Evolutionary conservation across 2,888 invertebrate genomes (phyloP).

Genomic region (Spicauda simplicius): DNA sequence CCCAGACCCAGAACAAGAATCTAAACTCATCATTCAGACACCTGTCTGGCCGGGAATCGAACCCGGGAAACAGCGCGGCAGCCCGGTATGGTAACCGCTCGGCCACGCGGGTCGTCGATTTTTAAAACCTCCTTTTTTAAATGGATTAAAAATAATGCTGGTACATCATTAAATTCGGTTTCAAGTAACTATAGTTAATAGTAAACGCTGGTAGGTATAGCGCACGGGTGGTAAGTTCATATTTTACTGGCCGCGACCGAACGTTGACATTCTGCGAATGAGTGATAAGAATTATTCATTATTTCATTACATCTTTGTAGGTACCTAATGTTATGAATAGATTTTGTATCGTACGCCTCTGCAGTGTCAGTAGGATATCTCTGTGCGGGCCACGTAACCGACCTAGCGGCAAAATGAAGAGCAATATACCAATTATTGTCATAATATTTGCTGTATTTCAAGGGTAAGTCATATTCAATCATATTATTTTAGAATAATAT

Average conservation of each 20-base stretch:
- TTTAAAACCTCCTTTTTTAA: too few relatives aligned
- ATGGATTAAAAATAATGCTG: too few relatives aligned
- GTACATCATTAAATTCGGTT: too few relatives aligned
- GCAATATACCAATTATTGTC: conserved; percentile 1
- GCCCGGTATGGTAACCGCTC: too few relatives aligned
- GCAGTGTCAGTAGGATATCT: conserved; percentile 39
- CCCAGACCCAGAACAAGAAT: too few relatives aligned
- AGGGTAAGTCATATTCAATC: conserved; percentile 6
- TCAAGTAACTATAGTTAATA: too few relatives aligned
- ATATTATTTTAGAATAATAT: too few relatives aligned
- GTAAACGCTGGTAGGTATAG: too few relatives aligned
- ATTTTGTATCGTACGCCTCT: conserved; percentile 14
- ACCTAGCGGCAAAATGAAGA: neutral
- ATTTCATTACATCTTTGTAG: conserved; percentile 1
- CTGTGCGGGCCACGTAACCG: neutral
- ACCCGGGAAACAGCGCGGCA: too few relatives aligned
- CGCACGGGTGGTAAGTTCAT: neutral
- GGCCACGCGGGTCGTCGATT: too few relatives aligned
- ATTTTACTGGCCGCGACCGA: neutral
- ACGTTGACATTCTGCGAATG: neutral
- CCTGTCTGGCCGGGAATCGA: too few relatives aligned
- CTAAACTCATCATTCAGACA: too few relatives aligned
- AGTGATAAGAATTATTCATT: conserved; percentile 1
- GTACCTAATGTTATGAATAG: conserved; percentile 13
- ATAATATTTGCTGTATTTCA: conserved; percentile 2